Conservation (phyloP, 2,797 vertebrate genomes). For the Echeneis naucrates region DNA sequence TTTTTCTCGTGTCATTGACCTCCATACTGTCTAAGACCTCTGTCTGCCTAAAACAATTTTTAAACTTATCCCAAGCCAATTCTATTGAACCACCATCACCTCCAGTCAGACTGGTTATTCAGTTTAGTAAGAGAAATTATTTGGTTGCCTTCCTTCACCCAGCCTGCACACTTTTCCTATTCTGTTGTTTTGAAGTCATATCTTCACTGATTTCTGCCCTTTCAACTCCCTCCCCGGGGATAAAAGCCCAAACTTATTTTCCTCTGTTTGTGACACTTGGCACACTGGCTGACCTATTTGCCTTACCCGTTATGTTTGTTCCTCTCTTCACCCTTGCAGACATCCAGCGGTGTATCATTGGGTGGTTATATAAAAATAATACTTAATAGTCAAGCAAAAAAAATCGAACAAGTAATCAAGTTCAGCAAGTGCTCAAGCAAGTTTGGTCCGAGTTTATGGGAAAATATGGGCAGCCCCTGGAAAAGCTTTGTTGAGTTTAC, state of each 20-base stretch:
- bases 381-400: conserved; percentile 63
- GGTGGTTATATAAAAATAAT: conserved; percentile 76
- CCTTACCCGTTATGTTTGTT: conserved; percentile 83
- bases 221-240: conserved; percentile 38
- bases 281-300: conserved; percentile 81
- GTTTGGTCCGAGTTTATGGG: conserved; percentile 84
- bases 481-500: conserved; percentile 90
- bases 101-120: conserved; percentile 34
- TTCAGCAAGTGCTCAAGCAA: conserved; percentile 80
- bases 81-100: conserved; percentile 20
- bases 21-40: conserved; percentile 24
- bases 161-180: conserved; percentile 40
- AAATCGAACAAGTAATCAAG: conserved; percentile 62
- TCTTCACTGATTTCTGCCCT: conserved; percentile 39
- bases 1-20: conserved; percentile 12
- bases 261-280: conserved; percentile 74
- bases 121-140: conserved; percentile 30
- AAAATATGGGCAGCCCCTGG: conserved; percentile 88
- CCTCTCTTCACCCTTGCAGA: conserved; percentile 88
- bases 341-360: conserved; percentile 86
- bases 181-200: conserved; percentile 49
- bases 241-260: conserved; percentile 59
- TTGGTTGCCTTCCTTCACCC: conserved; percentile 41
- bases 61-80: conserved; percentile 4
- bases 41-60: conserved; percentile 9